phyloP scores from a whole-genome alignment of 2,797 vertebrate species.

The Enteromius paludinosus region DNA sequence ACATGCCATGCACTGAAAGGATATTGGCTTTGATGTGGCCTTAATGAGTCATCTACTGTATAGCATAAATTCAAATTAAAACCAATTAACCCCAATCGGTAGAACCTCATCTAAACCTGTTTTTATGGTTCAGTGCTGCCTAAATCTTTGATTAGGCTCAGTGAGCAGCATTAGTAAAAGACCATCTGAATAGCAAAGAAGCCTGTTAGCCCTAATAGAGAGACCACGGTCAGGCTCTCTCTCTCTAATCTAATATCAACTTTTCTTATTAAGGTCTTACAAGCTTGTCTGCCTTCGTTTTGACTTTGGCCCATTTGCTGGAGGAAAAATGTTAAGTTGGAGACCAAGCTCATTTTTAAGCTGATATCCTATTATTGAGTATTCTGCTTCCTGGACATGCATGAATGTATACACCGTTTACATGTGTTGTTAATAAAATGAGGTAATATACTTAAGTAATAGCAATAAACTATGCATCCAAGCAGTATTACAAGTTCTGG shows the following conservation, averaged over 20 bases:
- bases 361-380: constrained; percentile 76
- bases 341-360: constrained; percentile 77
- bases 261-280: constrained; percentile 77
- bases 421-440: constrained; percentile 71
- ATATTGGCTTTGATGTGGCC: constrained; percentile 84
- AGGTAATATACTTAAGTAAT: constrained; percentile 21
- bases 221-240: constrained; percentile 67
- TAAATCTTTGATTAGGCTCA: constrained; percentile 91
- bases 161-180: constrained; percentile 92
- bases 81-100: constrained; percentile 99
- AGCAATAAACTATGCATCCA: neutral
- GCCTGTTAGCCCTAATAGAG: constrained; percentile 85
- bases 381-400: constrained; percentile 69
- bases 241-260: constrained; percentile 77
- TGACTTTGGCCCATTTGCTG: constrained; percentile 79
- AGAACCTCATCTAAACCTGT: constrained; percentile 88
- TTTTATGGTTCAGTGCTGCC: constrained; percentile 93
- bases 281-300: constrained; percentile 76
- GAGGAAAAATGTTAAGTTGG: constrained; percentile 81
- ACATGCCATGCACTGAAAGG: constrained; percentile 82
- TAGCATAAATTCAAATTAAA: constrained; percentile 97
- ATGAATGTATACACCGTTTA: constrained; percentile 74
- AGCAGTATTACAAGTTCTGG: neutral
- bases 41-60: constrained; percentile 88
- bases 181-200: constrained; percentile 86